Conservation (phyloP, 2,113 vertebrate genomes). For the Lepus americanus region DNA sequence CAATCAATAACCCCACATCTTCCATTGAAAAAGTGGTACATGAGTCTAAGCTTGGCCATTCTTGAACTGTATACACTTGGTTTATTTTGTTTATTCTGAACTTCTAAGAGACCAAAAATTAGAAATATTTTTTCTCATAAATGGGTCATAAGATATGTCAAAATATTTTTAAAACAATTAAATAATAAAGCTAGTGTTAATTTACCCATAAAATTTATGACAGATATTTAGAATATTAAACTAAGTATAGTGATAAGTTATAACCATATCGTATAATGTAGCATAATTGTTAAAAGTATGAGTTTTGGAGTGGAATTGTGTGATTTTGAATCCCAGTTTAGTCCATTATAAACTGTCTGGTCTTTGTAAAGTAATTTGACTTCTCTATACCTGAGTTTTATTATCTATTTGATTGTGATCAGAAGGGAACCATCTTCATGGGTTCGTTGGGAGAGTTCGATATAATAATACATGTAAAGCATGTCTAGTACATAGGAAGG, state of each 20-base stretch:
- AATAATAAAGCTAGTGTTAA: neutral
- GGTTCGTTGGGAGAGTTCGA: neutral
- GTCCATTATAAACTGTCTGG: neutral
- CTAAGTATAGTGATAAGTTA: neutral
- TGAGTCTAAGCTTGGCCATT: neutral
- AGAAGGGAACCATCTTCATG: neutral
- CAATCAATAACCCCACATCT: neutral
- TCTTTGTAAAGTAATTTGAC: neutral
- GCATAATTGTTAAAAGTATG: neutral
- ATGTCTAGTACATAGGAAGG: neutral
- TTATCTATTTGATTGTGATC: neutral
- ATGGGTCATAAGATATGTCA: neutral
- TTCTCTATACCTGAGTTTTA: neutral
- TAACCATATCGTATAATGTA: neutral
- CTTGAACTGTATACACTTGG: neutral
- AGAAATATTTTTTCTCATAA: slow-evolving; percentile 14
- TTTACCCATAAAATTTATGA: neutral
- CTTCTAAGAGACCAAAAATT: neutral
- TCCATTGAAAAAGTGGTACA: neutral
- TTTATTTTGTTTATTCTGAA: slow-evolving; percentile 17
- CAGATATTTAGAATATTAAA: slow-evolving; percentile 39
- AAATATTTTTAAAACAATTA: slow-evolving; percentile 50
- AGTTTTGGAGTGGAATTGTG: neutral
- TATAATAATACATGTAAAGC: neutral
- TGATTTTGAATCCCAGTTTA: neutral